Percentiles rank a stretch among this genome's conserved stretches.
Evolutionary conservation across 2,888 invertebrate species (phyloP).

Genomic region (Meteorus colon): DNA sequence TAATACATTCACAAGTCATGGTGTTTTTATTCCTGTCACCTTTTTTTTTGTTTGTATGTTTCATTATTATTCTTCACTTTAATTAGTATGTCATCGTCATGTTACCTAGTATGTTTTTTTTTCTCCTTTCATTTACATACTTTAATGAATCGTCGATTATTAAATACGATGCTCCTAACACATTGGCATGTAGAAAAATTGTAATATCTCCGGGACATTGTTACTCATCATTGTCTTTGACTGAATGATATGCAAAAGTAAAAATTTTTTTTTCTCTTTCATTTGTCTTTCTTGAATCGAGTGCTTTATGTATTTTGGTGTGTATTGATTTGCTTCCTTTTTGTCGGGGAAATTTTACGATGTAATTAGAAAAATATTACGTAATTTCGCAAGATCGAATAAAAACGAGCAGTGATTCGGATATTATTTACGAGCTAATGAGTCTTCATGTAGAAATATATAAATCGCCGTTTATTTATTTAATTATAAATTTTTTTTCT

Average conservation of each 20-base stretch:
- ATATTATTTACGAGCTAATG: slow-evolving; percentile 44
- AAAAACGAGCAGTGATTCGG: slow-evolving; percentile 37
- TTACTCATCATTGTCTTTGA: slow-evolving; percentile 21
- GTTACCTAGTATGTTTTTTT: slow-evolving; percentile 21
- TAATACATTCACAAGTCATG: slow-evolving; percentile 67
- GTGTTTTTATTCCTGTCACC: slow-evolving; percentile 57
- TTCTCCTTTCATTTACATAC: slow-evolving; percentile 11
- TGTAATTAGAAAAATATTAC: slow-evolving; percentile 63
- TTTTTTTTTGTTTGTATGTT: slow-evolving; percentile 2
- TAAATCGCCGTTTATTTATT: slow-evolving; percentile 38
- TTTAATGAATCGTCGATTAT: slow-evolving; percentile 23
- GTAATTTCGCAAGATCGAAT: slow-evolving; percentile 56
- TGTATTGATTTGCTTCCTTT: slow-evolving; percentile 34
- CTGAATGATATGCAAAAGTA: slow-evolving; percentile 21
- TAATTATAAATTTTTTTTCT: background rate
- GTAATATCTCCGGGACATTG: slow-evolving; percentile 23
- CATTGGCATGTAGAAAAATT: slow-evolving; percentile 39
- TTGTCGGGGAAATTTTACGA: background rate
- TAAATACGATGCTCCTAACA: slow-evolving; percentile 42
- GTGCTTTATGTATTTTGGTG: slow-evolving; percentile 41
- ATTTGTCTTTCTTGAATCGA: slow-evolving; percentile 36
- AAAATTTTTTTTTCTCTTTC: slow-evolving; percentile 33
- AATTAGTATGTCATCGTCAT: background rate
- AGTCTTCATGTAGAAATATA: slow-evolving; percentile 54
- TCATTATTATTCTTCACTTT: background rate